phyloP scores from a whole-genome alignment of 2,113 vertebrate species.

The Hepsetus odoe region DNA sequence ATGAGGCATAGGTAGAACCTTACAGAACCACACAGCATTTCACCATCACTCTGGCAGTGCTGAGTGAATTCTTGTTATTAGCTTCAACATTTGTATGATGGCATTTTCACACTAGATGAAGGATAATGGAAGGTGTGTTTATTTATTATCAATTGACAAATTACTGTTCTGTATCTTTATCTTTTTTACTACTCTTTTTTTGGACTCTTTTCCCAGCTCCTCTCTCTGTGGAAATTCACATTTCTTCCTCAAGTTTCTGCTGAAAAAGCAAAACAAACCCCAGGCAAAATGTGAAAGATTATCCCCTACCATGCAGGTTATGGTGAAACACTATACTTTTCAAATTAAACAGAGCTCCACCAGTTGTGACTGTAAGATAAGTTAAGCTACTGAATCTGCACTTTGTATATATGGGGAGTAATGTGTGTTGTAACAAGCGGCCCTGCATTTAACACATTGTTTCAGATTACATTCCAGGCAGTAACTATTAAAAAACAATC shows the following conservation, averaged over 20 bases:
- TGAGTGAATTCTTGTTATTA: constrained; percentile 12
- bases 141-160: constrained; percentile 67
- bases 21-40: constrained; percentile 1
- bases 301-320: constrained; percentile 75
- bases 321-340: constrained; percentile 78
- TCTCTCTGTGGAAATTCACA: constrained; percentile 75
- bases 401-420: constrained; percentile 75
- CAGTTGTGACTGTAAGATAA: constrained; percentile 80
- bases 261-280: constrained; percentile 83
- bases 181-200: constrained; percentile 73
- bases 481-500: constrained; percentile 72
- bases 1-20: background rate
- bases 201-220: constrained; percentile 62
- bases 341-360: constrained; percentile 77
- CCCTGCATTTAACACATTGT: constrained; percentile 79
- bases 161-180: constrained; percentile 69
- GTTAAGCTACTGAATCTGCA: constrained; percentile 78
- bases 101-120: constrained; percentile 57
- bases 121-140: constrained; percentile 59
- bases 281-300: constrained; percentile 80
- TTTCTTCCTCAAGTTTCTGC: constrained; percentile 78
- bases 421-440: constrained; percentile 79
- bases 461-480: constrained; percentile 75
- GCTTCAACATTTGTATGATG: constrained; percentile 58
- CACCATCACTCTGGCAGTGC: constrained; percentile 3